Evolutionary conservation across 2,797 vertebrate genomes (phyloP).

Genomic region (Lagocephalus sceleratus): DNA sequence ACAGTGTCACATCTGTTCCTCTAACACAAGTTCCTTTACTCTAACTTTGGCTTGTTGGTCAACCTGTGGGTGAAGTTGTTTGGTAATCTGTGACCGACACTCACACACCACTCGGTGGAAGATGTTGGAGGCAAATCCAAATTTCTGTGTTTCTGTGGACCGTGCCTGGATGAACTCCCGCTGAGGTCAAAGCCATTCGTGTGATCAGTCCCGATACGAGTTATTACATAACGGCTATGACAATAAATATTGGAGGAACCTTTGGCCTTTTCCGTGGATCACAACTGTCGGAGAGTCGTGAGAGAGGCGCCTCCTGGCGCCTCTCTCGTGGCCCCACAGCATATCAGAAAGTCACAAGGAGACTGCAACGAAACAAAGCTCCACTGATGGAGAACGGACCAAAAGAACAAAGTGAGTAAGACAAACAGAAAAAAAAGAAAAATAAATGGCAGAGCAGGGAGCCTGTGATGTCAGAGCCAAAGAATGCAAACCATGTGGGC

Average conservation of each 20-base stretch:
- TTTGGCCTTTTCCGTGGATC: constrained; percentile 11
- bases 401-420: constrained; percentile 4
- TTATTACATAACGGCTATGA: constrained; percentile 13
- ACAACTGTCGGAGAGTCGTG: constrained; percentile 8
- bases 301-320: constrained; percentile 34
- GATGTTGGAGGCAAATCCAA: neutral
- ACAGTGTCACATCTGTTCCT: constrained; percentile 17
- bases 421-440: constrained; percentile 10
- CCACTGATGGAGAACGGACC: constrained; percentile 1
- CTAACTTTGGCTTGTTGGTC: neutral
- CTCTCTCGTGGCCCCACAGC: constrained; percentile 2
- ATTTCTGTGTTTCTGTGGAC: constrained; percentile 1
- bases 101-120: neutral
- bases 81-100: neutral
- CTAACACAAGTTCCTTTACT: neutral
- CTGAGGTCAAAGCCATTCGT: constrained; percentile 7
- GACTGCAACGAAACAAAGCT: neutral
- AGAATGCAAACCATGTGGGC: constrained; percentile 70
- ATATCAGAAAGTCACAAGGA: too few species aligned
- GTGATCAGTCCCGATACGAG: constrained; percentile 16
- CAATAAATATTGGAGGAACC: constrained; percentile 28
- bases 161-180: constrained; percentile 10
- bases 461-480: constrained; percentile 69
- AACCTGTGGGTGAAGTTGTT: neutral
- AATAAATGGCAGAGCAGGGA: constrained; percentile 36